Base-by-base conservation (phyloP, 2,797 vertebrate species). In the Anolis apletophallus region DNA sequence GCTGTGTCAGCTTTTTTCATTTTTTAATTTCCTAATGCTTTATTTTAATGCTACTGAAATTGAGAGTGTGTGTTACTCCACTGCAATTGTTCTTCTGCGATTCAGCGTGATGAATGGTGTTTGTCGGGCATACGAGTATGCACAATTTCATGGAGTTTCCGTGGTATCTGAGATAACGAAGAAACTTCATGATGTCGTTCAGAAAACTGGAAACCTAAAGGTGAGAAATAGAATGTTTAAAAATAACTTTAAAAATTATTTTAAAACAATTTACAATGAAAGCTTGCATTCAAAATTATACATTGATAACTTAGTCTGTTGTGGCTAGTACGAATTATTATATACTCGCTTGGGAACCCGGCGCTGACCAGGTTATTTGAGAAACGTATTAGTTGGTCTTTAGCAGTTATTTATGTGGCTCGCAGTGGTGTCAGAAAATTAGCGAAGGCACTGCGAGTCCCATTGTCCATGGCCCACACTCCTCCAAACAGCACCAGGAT, bases 161-260 rank as follows among this genome's bases (percentile, higher is more conserved):
- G 52, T 59, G 46, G 86, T 71, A 88, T 46, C 68, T 83, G 72
- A 54, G 83, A 81, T 21, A 73, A 67, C 77, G 89, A 46, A 55
- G 59, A 34, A 7, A 46, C 4, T 16, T 88, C 34, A 11, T 64
- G 16, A 0, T n/a, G 40, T 86, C 71, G 59, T 16, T 57, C 88
- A 59, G 61, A 32, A 50, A 84, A 82, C 13, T 74, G 34, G 16
- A 90, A 91, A 14, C 74, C 86, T 92, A 81, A 80, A 64, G 32
- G 79, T 50, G 50, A 8, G 32, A 87, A 90, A 88, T 0, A 0
- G 0, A 0, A 89, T 12, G 71, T 57, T 77, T 76, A 6, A 80
- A 61, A 16, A 61, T 40, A 80, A 67, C 36, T 19, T 13, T 10
- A 67, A 50, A 59, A 2, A 50, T 5, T 1, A 11, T 0, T 68